Percentiles rank a stretch among this genome's conserved stretches.
Evolutionary conservation across 2,797 vertebrate species (phyloP).

Genomic region (Anguilla megastoma): DNA sequence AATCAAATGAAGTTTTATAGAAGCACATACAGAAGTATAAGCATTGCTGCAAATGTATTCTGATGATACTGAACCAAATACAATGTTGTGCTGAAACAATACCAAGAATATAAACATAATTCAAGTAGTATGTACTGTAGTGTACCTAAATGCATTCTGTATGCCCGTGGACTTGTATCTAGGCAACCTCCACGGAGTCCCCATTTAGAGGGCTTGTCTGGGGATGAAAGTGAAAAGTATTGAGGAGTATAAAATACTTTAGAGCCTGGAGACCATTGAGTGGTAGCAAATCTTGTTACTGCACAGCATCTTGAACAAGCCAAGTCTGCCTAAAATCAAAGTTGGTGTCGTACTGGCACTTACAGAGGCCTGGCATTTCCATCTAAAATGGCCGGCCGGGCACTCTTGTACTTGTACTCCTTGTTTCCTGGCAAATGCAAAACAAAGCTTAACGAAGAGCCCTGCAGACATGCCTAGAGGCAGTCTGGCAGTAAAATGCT

Average conservation of each 20-base stretch:
- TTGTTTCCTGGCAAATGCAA: conserved; percentile 44
- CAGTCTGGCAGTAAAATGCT: conserved; percentile 40
- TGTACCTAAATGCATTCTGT: conserved; percentile 5
- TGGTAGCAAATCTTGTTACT: not conserved
- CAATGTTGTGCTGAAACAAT: not conserved
- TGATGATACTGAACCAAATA: not conserved
- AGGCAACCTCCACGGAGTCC: not conserved
- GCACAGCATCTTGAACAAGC: conserved; percentile 18
- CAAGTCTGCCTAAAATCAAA: conserved; percentile 27
- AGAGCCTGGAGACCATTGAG: conserved; percentile 11
- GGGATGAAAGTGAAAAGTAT: conserved; percentile 12
- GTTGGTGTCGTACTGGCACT: conserved; percentile 16
- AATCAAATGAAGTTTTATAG: not conserved
- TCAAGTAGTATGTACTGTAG: not conserved
- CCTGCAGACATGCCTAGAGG: conserved; percentile 59
- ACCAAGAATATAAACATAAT: too few relatives aligned
- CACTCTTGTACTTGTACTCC: conserved; percentile 31
- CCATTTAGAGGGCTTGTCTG: not conserved
- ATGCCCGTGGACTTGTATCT: not conserved
- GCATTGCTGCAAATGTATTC: not conserved
- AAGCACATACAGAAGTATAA: not conserved
- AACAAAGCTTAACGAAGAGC: conserved; percentile 45
- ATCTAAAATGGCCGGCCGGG: not conserved
- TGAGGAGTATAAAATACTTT: conserved; percentile 14
- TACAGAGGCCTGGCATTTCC: conserved; percentile 10